Percentiles rank a stretch among this genome's conserved stretches.
phyloP scores from a whole-genome alignment of 2,888 invertebrate genomes.

The Nomada fucata region DNA sequence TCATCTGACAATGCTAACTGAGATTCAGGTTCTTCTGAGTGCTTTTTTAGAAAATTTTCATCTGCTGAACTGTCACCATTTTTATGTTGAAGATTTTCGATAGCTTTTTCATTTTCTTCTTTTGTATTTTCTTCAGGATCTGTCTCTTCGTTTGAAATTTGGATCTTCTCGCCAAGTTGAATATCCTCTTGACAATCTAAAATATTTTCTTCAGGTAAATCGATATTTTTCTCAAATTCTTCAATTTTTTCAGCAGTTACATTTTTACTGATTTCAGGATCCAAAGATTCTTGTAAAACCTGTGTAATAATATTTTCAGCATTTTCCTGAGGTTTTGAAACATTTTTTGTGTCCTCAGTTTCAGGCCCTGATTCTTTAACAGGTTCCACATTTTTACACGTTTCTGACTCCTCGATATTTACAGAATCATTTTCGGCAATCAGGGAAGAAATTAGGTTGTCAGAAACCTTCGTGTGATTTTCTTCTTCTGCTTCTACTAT shows the following conservation, averaged over 20 bases:
- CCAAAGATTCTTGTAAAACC: slow-evolving; percentile 6
- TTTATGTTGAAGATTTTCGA: not conserved
- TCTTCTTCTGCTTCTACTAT: not conserved
- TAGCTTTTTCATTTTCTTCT: not conserved
- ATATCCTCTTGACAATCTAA: not conserved
- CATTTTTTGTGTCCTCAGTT: not conserved
- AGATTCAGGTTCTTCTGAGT: slow-evolving; percentile 37
- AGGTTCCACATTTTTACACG: not conserved
- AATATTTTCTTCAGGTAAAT: not conserved
- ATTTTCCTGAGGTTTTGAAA: not conserved
- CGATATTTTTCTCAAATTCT: not conserved
- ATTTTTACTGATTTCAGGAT: not conserved
- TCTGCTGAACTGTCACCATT: not conserved
- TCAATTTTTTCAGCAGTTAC: not conserved
- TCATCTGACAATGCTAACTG: not conserved
- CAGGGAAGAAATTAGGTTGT: not conserved
- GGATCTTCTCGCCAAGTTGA: not conserved
- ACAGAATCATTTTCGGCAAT: not conserved
- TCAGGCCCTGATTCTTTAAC: not conserved
- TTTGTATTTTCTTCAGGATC: not conserved
- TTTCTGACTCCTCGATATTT: not conserved
- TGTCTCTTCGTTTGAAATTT: not conserved
- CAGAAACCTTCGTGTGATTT: not conserved
- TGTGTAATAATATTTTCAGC: not conserved
- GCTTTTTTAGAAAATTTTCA: not conserved